phyloP scores from a whole-genome alignment of 92 coral and sea anemone species.

The Palythoa heliodiscus region DNA sequence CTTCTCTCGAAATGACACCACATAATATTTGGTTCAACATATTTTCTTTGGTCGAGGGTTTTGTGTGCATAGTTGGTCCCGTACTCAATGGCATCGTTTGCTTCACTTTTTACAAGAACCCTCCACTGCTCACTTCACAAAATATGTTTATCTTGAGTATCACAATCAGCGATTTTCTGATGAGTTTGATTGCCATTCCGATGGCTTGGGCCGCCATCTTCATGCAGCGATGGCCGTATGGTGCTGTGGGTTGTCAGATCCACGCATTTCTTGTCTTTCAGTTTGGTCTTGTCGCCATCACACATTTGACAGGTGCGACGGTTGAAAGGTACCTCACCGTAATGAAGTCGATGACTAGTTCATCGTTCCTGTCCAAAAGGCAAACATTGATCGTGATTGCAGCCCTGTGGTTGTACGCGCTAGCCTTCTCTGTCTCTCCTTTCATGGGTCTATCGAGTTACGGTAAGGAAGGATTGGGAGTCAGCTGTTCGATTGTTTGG shows the following conservation, averaged over 20 bases:
- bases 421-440: conserved; percentile 56
- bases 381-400: conserved; percentile 46
- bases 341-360: conserved; percentile 43
- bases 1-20: background rate
- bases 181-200: conserved; percentile 63
- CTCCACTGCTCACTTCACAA: conserved; percentile 45
- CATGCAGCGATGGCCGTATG: conserved; percentile 56
- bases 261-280: conserved; percentile 69
- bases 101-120: conserved; percentile 17
- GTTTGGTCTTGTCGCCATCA: conserved; percentile 66
- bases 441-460: conserved; percentile 61
- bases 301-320: conserved; percentile 60
- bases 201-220: conserved; percentile 57
- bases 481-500: conserved; percentile 69
- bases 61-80: background rate
- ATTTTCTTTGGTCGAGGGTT: background rate
- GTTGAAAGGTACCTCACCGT: conserved; percentile 68
- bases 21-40: background rate
- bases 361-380: conserved; percentile 43
- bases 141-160: conserved; percentile 65
- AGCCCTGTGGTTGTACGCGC: conserved; percentile 56
- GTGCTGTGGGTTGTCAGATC: conserved; percentile 54
- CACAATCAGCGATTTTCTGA: conserved; percentile 54
- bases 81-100: conserved; percentile 3
- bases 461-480: conserved; percentile 61